phyloP scores from a whole-genome alignment of 2,888 invertebrate species.

The Chloromyia formosa region DNA sequence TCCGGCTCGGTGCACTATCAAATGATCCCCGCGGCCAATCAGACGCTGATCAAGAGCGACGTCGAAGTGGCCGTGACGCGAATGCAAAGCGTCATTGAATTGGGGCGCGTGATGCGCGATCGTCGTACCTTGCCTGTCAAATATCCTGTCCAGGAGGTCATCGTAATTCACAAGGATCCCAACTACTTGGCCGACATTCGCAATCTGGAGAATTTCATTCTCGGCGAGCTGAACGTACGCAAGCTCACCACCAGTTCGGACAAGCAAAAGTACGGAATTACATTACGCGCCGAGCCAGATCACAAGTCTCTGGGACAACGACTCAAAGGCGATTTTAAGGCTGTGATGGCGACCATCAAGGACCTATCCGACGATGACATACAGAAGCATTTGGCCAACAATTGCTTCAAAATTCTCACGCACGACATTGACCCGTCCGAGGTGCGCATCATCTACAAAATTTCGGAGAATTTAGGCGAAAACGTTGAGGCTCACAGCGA shows the following conservation, averaged over 20 bases:
- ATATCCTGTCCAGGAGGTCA: slow-evolving; percentile 94
- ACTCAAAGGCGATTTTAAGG: slow-evolving; percentile 89
- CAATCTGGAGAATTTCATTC: slow-evolving; percentile 83
- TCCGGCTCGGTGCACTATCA: slow-evolving; percentile 81
- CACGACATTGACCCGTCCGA: slow-evolving; percentile 82
- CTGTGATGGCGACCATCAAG: slow-evolving; percentile 83
- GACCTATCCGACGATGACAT: slow-evolving; percentile 80
- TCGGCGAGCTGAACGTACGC: slow-evolving; percentile 93
- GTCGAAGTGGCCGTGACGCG: slow-evolving; percentile 90
- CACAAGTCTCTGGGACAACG: slow-evolving; percentile 85
- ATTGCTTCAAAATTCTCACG: slow-evolving; percentile 77
- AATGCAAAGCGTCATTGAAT: slow-evolving; percentile 95
- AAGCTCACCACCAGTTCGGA: slow-evolving; percentile 85
- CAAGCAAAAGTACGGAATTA: slow-evolving; percentile 91
- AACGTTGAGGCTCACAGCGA: slow-evolving; percentile 92
- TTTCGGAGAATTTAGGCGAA: slow-evolving; percentile 63
- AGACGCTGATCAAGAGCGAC: slow-evolving; percentile 77
- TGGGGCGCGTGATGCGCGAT: slow-evolving; percentile 92
- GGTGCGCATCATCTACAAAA: slow-evolving; percentile 74
- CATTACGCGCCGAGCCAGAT: slow-evolving; percentile 92
- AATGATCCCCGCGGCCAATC: slow-evolving; percentile 82
- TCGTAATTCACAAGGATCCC: slow-evolving; percentile 90
- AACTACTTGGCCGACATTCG: slow-evolving; percentile 80
- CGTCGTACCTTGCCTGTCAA: slow-evolving; percentile 93
- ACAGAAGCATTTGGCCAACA: slow-evolving; percentile 75